Conservation (phyloP, 2,113 vertebrate species). For the Panthera tigris region DNA sequence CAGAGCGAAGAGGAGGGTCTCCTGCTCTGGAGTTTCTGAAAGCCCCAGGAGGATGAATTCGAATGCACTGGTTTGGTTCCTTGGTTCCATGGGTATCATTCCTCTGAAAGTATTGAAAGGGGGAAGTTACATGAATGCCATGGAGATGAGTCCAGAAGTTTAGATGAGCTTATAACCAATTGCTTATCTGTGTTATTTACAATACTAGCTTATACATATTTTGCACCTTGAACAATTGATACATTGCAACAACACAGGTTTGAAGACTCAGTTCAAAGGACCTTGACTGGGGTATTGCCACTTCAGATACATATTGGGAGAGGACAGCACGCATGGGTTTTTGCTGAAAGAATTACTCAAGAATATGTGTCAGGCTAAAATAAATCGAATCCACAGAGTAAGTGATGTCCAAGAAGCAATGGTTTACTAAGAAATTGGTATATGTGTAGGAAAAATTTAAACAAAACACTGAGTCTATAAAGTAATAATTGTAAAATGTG, state of each 20-base stretch:
- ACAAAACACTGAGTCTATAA: background rate
- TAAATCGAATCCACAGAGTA: background rate
- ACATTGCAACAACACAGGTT: background rate
- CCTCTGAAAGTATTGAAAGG: background rate
- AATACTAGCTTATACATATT: too few relatives aligned
- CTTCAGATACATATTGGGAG: background rate
- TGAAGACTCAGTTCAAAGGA: background rate
- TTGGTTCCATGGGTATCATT: conserved; percentile 16
- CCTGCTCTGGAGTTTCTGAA: conserved; percentile 45
- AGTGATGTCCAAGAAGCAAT: background rate
- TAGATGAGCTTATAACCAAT: background rate
- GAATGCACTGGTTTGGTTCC: background rate
- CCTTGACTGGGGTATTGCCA: background rate
- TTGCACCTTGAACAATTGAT: background rate
- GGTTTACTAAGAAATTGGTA: background rate
- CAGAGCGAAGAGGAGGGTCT: conserved; percentile 57
- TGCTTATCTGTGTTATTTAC: background rate
- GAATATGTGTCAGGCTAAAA: background rate
- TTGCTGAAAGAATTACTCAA: background rate
- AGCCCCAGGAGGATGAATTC: conserved; percentile 76
- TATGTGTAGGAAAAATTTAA: background rate
- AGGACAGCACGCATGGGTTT: background rate
- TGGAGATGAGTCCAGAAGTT: background rate
- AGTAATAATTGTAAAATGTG: background rate
- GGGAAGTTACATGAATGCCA: background rate